Conservation (phyloP, 2,888 invertebrate genomes). For the Pogonocherus hispidulus region DNA sequence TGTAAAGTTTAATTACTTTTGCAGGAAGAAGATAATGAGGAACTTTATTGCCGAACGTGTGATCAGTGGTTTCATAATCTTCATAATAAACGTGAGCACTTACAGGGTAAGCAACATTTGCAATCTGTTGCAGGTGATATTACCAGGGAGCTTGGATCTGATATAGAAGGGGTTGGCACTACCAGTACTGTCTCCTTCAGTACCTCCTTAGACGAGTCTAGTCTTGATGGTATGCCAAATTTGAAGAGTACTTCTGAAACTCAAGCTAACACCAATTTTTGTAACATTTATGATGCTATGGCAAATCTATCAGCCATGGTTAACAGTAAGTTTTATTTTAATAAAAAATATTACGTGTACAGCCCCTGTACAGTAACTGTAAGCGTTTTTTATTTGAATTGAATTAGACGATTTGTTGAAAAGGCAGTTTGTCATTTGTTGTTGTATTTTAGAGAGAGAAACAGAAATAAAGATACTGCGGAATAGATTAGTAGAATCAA, state of each 20-base stretch:
- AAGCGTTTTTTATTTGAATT: too few species aligned
- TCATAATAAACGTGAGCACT: slow-evolving; percentile 74
- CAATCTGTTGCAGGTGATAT: slow-evolving; percentile 68
- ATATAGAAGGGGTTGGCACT: slow-evolving; percentile 50
- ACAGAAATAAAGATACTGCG: slow-evolving; percentile 64
- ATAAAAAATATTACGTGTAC: too few species aligned
- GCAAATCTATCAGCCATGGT: slow-evolving; percentile 61
- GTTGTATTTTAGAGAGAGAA: slow-evolving; percentile 63
- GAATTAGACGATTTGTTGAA: slow-evolving; percentile 2
- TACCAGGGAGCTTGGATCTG: slow-evolving; percentile 62
- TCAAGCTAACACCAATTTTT: slow-evolving; percentile 36
- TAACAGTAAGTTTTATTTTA: slow-evolving; percentile 62
- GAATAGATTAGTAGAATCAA: slow-evolving; percentile 60
- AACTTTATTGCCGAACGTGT: slow-evolving; percentile 73
- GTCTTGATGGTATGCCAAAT: slow-evolving; percentile 63
- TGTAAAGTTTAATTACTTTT: neutral
- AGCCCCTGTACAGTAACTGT: too few species aligned
- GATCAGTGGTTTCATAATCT: slow-evolving; percentile 73
- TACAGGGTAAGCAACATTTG: slow-evolving; percentile 72
- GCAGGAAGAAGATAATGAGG: slow-evolving; percentile 72
- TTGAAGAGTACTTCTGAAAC: slow-evolving; percentile 31
- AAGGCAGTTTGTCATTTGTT: neutral
- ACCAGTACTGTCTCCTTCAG: slow-evolving; percentile 51
- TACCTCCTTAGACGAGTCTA: slow-evolving; percentile 67
- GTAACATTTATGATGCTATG: slow-evolving; percentile 64